Conservation (phyloP, 2,888 invertebrate genomes). For the Onchidella celtica region DNA sequence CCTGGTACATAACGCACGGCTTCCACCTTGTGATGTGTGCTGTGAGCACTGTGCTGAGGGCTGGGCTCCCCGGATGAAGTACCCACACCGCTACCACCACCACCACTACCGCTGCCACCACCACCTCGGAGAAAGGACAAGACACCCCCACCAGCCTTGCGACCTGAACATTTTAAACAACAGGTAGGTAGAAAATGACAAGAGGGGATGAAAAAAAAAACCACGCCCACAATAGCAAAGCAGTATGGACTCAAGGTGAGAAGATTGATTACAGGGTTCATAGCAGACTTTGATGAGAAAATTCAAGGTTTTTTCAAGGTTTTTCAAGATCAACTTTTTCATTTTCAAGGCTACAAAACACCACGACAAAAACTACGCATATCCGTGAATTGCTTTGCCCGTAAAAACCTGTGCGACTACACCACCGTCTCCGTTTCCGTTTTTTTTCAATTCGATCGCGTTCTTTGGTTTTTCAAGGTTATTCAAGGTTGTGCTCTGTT, state of each 20-base stretch:
- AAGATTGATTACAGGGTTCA: no score
- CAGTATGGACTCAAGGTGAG: neutral
- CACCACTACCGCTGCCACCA: slow-evolving; percentile 23
- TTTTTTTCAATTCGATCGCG: no score
- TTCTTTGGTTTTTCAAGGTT: no score
- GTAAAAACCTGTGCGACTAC: no score
- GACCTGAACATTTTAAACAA: slow-evolving; percentile 47
- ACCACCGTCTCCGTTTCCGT: no score
- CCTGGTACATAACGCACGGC: slow-evolving; percentile 72
- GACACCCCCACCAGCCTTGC: slow-evolving; percentile 60
- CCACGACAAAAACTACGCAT: no score
- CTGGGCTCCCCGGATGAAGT: slow-evolving; percentile 65
- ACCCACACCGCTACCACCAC: neutral
- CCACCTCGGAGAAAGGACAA: slow-evolving; percentile 73
- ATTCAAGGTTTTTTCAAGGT: no score
- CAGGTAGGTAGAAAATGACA: neutral
- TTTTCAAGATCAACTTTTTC: no score
- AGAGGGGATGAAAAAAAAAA: neutral
- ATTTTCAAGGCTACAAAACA: no score
- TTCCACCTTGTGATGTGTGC: slow-evolving; percentile 58
- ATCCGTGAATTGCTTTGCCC: no score
- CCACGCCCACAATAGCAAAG: neutral
- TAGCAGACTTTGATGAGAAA: no score
- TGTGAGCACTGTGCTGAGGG: slow-evolving; percentile 54
- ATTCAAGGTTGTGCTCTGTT: no score